These are phyloP conservation scores for Pseudonaja textilis DNA, from an alignment of 2,113 vertebrate genomes.

Conservation along the genomic window DNA sequence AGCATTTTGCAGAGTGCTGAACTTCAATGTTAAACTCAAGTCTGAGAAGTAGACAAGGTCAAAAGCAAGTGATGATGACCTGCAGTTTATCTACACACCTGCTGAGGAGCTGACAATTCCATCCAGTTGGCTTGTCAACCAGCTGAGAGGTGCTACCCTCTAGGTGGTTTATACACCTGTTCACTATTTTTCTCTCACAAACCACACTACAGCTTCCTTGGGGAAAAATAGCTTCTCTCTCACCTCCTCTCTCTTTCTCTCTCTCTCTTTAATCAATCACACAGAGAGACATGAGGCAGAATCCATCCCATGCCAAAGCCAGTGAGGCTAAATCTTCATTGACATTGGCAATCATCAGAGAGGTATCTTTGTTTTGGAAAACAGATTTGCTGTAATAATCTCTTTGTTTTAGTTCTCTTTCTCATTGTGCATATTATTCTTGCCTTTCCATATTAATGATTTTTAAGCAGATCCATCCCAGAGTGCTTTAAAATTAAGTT, in stretches of 20 bases:
- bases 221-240: slow-evolving; percentile 14
- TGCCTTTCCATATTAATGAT: slow-evolving; percentile 61
- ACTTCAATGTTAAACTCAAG: slow-evolving; percentile 17
- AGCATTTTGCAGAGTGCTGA: neutral
- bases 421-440: slow-evolving; percentile 46
- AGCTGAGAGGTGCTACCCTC: slow-evolving; percentile 1
- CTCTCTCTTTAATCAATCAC: neutral
- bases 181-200: slow-evolving; percentile 39
- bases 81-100: slow-evolving; percentile 13
- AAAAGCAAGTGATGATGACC: slow-evolving; percentile 2
- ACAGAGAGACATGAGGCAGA: neutral
- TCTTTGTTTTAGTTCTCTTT: slow-evolving; percentile 42
- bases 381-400: slow-evolving; percentile 57
- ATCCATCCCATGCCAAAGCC: slow-evolving; percentile 38
- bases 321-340: slow-evolving; percentile 37
- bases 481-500: slow-evolving; percentile 53
- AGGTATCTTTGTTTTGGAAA: slow-evolving; percentile 37
- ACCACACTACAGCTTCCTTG: neutral
- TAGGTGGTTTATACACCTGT: slow-evolving; percentile 30
- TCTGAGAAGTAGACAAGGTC: slow-evolving; percentile 3
- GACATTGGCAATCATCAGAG: slow-evolving; percentile 36
- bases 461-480: slow-evolving; percentile 56
- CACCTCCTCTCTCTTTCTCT: neutral
- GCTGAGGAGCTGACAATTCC: slow-evolving; percentile 34
- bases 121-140: slow-evolving; percentile 33